phyloP scores from a whole-genome alignment of 2,113 vertebrate genomes.

The Cyanistes caeruleus region DNA sequence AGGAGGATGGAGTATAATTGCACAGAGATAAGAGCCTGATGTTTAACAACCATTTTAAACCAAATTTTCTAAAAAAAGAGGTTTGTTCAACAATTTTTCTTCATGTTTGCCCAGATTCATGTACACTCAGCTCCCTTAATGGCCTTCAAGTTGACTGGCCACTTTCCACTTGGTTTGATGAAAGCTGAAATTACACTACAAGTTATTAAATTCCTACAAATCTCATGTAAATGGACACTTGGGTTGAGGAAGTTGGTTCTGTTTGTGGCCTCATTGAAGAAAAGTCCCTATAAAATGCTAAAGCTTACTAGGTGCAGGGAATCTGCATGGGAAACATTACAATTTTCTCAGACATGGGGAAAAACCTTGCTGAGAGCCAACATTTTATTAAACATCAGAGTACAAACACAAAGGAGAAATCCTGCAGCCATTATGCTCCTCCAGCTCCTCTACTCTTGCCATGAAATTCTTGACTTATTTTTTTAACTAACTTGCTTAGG shows the following conservation, averaged over 20 bases:
- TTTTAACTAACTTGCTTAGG: background rate
- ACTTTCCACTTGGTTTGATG: background rate
- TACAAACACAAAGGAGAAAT: background rate
- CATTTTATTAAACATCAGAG: background rate
- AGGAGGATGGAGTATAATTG: background rate
- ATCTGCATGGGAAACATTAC: background rate
- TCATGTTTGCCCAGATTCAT: rapidly evolving
- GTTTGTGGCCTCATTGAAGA: background rate
- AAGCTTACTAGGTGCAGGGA: background rate
- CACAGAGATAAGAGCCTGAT: background rate
- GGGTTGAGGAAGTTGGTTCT: background rate
- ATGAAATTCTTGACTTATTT: background rate
- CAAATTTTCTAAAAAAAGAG: background rate
- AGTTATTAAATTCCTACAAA: background rate
- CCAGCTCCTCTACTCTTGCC: background rate
- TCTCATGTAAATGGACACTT: background rate
- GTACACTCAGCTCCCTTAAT: background rate
- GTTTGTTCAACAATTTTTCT: background rate
- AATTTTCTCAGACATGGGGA: background rate
- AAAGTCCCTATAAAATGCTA: background rate
- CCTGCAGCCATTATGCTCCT: background rate
- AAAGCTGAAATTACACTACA: background rate
- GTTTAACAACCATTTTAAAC: background rate
- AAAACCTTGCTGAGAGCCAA: background rate
- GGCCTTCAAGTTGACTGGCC: background rate